A percentile compares a stretch with the other conserved stretches of the same genome.
Conservation (phyloP, 1,140 invertebrate genomes). For the Drosophila saltans region DNA sequence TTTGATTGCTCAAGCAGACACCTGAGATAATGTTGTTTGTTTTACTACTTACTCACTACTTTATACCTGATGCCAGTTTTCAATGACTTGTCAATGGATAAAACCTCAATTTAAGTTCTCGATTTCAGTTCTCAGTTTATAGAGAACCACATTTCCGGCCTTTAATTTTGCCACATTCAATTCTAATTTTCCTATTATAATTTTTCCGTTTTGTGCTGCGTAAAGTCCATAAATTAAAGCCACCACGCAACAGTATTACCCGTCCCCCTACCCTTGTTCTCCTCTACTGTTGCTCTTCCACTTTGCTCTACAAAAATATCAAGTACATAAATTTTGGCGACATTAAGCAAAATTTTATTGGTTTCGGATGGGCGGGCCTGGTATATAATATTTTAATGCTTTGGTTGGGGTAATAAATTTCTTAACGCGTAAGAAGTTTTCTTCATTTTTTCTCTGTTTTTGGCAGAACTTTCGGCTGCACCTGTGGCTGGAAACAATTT, state of each 20-base stretch:
- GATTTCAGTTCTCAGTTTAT: neutral
- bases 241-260: neutral
- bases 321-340: slow-evolving; percentile 60
- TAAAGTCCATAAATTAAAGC: slow-evolving; percentile 10
- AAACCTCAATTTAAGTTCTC: slow-evolving; percentile 46
- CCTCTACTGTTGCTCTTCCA: neutral
- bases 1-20: neutral
- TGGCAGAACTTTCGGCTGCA: slow-evolving; percentile 18
- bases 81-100: slow-evolving; percentile 48
- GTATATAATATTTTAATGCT: slow-evolving; percentile 49
- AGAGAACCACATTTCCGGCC: slow-evolving; percentile 3
- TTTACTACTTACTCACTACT: slow-evolving; percentile 18
- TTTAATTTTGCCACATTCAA: slow-evolving; percentile 1
- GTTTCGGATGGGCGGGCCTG: slow-evolving; percentile 39
- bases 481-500: slow-evolving; percentile 45
- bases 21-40: neutral
- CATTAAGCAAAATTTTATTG: slow-evolving; percentile 64
- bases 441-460: neutral
- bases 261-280: neutral
- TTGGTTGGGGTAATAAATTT: slow-evolving; percentile 34
- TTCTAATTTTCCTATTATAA: slow-evolving; percentile 13
- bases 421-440: slow-evolving; percentile 22
- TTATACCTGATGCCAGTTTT: slow-evolving; percentile 53
- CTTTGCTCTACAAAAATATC: slow-evolving; percentile 22
- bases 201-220: neutral